Evolutionary conservation across 1,140 invertebrate genomes (phyloP).

Genomic region (Drosophila littoralis): DNA sequence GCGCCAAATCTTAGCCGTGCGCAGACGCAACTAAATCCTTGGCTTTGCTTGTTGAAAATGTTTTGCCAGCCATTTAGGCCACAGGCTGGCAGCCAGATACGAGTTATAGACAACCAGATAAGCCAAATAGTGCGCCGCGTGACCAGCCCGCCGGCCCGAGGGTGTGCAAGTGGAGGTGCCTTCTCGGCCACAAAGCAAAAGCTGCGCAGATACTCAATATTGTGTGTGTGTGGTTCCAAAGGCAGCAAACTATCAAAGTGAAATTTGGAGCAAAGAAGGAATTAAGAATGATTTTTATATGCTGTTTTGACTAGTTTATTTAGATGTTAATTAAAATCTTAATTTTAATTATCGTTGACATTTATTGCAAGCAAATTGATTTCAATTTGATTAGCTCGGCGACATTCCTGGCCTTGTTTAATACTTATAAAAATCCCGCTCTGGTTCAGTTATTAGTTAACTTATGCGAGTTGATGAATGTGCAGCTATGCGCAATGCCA

Average conservation of each 20-base stretch:
- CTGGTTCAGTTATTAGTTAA: conserved; percentile 11
- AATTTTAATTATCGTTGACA: not conserved
- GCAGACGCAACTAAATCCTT: conserved; percentile 68
- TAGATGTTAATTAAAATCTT: not conserved
- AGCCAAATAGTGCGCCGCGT: conserved; percentile 41
- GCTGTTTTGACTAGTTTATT: not conserved
- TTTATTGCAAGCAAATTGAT: not conserved
- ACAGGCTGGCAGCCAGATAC: conserved; percentile 53
- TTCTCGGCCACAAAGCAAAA: conserved; percentile 2
- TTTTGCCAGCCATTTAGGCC: conserved; percentile 60
- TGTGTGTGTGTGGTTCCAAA: too few species aligned
- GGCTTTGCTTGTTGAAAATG: conserved; percentile 60
- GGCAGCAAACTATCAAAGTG: too few species aligned
- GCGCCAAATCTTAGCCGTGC: conserved; percentile 77
- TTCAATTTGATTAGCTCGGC: not conserved
- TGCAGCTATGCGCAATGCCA: conserved; percentile 22
- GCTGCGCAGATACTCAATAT: not conserved
- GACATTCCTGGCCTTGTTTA: conserved; percentile 11
- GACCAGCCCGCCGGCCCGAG: conserved; percentile 26
- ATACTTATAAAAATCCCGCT: too few species aligned
- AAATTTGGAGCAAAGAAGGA: too few species aligned
- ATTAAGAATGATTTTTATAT: too few species aligned
- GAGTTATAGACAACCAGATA: conserved; percentile 64
- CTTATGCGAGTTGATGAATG: conserved; percentile 4
- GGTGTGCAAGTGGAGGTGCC: conserved; percentile 5